Conservation (phyloP, 2,888 invertebrate species). For the Rotaria sp. region DNA sequence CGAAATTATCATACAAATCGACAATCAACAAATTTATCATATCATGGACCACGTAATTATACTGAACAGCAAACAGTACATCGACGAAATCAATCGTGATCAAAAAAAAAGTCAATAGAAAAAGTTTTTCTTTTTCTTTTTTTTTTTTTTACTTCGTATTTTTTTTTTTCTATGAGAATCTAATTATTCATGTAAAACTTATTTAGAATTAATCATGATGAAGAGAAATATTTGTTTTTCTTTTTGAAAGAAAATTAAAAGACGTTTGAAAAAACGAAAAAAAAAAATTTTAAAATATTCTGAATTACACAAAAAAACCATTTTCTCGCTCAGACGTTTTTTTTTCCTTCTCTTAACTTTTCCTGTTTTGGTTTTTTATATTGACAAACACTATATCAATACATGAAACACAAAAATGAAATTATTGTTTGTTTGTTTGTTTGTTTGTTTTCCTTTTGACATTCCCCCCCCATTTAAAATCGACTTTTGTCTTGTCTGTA, state of each 20-base stretch:
- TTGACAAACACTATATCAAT: neutral
- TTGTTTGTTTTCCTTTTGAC: neutral
- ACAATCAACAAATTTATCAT: neutral
- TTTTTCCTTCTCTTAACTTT: neutral
- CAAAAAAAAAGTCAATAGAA: neutral
- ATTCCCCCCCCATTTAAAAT: neutral
- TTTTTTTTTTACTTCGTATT: too few relatives aligned
- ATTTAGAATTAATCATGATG: neutral
- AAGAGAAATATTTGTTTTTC: neutral
- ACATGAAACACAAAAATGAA: neutral
- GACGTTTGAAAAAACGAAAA: neutral
- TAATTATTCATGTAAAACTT: neutral
- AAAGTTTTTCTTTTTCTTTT: too few relatives aligned
- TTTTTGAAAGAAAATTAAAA: slow-evolving; percentile 2
- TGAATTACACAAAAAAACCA: neutral
- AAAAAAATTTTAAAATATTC: neutral
- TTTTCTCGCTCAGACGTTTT: neutral
- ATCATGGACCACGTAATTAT: neutral
- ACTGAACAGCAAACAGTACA: neutral
- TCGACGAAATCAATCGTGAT: neutral
- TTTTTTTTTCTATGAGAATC: slow-evolving; percentile 1
- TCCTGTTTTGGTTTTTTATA: neutral
- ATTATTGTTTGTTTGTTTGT: neutral
- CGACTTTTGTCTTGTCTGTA: neutral
- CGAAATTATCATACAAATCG: neutral